Conservation (phyloP, 37 sponge, comb jelly and placozoan genomes). For the Spongilla lacustris region DNA sequence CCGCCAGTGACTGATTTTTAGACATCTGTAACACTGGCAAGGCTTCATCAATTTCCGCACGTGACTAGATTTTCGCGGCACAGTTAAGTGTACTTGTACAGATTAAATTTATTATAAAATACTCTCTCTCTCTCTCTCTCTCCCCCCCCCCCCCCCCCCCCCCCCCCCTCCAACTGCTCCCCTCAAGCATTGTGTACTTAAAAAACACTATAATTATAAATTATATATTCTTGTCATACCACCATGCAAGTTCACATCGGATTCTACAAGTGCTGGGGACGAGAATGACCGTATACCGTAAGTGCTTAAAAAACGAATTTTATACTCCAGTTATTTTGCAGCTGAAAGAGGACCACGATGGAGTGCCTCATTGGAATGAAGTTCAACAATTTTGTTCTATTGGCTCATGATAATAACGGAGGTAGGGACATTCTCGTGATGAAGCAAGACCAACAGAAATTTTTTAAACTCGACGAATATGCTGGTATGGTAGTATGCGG, state of each 20-base stretch:
- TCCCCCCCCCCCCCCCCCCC: too few relatives aligned
- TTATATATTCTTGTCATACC: too few relatives aligned
- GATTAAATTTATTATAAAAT: too few relatives aligned
- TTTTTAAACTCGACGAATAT: slow-evolving; percentile 82
- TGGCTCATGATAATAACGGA: slow-evolving; percentile 91
- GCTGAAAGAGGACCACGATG: slow-evolving; percentile 32
- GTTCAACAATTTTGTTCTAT: slow-evolving; percentile 84
- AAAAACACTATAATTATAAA: too few relatives aligned
- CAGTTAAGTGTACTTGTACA: too few relatives aligned
- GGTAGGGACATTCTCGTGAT: slow-evolving; percentile 92
- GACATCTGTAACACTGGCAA: not conserved
- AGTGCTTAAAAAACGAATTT: not conserved
- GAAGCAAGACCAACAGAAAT: slow-evolving; percentile 94
- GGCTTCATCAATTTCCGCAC: not conserved
- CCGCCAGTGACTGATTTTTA: slow-evolving; percentile 50
- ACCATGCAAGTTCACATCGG: not conserved
- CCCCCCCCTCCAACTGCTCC: too few relatives aligned
- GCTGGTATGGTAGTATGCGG: slow-evolving; percentile 93
- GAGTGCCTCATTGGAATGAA: slow-evolving; percentile 94
- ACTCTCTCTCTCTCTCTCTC: too few relatives aligned
- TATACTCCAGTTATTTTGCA: not conserved
- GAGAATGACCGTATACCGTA: not conserved
- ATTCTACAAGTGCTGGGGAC: not conserved
- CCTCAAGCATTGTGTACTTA: too few relatives aligned
- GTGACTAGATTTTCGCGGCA: not conserved